Base-by-base conservation (phyloP, 2,113 vertebrate genomes). In the Tupaia chinensis region DNA sequence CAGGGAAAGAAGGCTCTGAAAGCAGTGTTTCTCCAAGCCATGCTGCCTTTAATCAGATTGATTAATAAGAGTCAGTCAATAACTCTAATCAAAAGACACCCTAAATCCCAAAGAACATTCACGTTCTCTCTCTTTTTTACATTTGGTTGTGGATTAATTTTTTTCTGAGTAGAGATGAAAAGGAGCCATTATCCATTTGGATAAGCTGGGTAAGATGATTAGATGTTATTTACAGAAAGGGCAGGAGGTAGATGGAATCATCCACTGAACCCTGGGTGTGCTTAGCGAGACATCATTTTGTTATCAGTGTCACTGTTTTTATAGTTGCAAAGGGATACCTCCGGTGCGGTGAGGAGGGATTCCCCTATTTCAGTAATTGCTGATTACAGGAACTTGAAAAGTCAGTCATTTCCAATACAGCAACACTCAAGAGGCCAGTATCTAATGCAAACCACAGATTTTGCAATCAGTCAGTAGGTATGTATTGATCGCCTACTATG, bases 391-490 rank as follows among this genome's bases (percentile, higher is more conserved):
- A 98, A 97, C 97, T 98, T 96, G 94, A 98, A 98, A 98, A 98
- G 97, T 97, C 92, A 96, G 98, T 98, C 98, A 98, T 96, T 95
- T 98, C 98, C 88, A 77, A 98, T 97, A 98, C 82, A 87, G 96
- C 96, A 88, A 90, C 98, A 96, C 98, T 98, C 98, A 98, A 98
- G 97, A 91, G 98, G 93, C 98, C 98, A 95, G 96, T 98, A 99
- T 99, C 99, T 99, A 99, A 99, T 99, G 99, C 58, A 99, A 98
- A 98, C 98, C 98, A 98, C 98, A 97, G 99, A 98, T 99, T 90
- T 93, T 91, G 91, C 93, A 84, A 97, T 95, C 95, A 76, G 89
- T 97, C 85, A 61, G 65, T 32, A 94, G 79, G 44, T 80, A 88
- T 2, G 10, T 94, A 94, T 92, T 84, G 97, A 98, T 95, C 0